Percentiles rank a stretch among this genome's conserved stretches.
phyloP scores from a whole-genome alignment of 2,113 vertebrate species.

The Tragelaphus scriptus region DNA sequence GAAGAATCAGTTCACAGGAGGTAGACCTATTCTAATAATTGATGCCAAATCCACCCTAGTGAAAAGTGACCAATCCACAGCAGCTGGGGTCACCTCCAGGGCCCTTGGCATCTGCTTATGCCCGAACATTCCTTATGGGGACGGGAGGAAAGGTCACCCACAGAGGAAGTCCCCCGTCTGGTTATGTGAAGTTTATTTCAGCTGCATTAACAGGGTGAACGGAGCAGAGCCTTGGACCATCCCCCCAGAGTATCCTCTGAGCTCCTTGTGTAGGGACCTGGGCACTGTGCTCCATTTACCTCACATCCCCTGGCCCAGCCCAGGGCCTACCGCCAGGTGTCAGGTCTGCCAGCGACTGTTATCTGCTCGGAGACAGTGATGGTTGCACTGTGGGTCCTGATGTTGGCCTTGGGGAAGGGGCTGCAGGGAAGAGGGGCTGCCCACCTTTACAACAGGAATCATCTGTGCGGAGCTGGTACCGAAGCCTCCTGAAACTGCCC shows the following conservation, averaged over 20 bases:
- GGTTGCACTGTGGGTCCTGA: neutral
- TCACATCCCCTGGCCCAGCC: no score
- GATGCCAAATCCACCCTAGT: neutral
- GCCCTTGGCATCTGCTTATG: neutral
- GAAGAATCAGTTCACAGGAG: neutral
- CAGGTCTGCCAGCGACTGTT: neutral
- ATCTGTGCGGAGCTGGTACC: neutral
- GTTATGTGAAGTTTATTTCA: neutral
- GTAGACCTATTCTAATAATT: neutral
- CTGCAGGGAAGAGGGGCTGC: neutral
- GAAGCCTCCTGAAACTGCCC: neutral
- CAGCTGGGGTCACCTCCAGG: neutral
- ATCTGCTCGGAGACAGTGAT: neutral
- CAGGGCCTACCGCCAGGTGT: neutral
- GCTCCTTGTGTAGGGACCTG: accelerated
- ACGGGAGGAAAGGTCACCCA: neutral
- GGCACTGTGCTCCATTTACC: neutral
- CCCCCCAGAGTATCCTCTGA: neutral
- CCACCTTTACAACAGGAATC: neutral
- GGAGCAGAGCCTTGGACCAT: neutral
- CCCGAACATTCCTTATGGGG: neutral
- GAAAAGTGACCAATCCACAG: neutral
- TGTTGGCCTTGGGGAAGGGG: neutral
- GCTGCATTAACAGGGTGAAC: neutral
- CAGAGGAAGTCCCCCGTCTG: neutral